Base-by-base conservation (phyloP, 2,113 vertebrate species). In the Hepsetus odoe region DNA sequence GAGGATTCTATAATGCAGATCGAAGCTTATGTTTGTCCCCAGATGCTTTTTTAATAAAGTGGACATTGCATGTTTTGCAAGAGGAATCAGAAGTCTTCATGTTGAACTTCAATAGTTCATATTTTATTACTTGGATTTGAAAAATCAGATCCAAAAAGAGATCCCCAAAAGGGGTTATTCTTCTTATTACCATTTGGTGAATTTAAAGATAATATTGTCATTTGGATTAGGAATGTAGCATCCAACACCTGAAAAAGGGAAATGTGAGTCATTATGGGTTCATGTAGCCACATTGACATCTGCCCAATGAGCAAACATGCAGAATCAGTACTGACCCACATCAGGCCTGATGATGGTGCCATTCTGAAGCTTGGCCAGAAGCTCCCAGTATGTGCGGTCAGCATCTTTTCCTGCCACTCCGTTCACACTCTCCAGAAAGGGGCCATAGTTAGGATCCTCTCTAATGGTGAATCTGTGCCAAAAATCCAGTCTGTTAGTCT, bases 361-460 rank as follows among this genome's bases (percentile, higher is more conserved):
- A 38, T 72, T 72, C 40, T 1, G 0, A 10, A 44, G 22, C 64
- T 58, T n/a, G 14, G 56, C 81, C 26, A 85, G 76, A 24, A 83
- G 40, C 75, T 83, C 75, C 84, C 81, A 85, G 81, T 85, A 83
- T 7, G 79, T 81, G 9, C 12, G 67, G 1, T 65, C n/a, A 28
- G 38, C 4, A 6, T 46, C 1, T 4, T 58, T 56, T 3, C 79
- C 79, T 72, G 75, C 66, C 30, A 83, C 3, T 6, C 84, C 84
- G 8, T 85, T 85, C 42, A 85, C 78, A 46, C 79, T 85, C 32
- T 40, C 72, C 30, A 83, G 81, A n/a, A 32, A 81, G 1, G 84
- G 84, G 11, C 84, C 84, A 0, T 85, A 83, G 56, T 85, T 28
- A 9, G 33, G 18, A 56, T 81, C 24, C 0, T 85, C 67, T 49